Conservation (phyloP, 2,888 invertebrate genomes). For the Ornithoptera alexandrae region DNA sequence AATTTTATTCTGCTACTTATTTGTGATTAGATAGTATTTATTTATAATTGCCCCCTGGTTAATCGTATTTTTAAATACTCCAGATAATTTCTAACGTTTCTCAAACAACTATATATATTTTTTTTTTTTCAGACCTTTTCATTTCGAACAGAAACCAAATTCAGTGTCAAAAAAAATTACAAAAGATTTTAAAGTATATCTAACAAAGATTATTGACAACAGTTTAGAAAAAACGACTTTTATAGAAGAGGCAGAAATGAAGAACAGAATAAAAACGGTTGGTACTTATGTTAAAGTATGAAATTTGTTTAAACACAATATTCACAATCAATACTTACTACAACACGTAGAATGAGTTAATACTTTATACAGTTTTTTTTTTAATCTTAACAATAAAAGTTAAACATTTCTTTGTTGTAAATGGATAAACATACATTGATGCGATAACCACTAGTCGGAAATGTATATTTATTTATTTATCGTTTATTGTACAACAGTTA, state of each 20-base stretch:
- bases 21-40: no score
- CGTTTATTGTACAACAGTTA: no score
- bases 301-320: neutral
- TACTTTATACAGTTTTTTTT: no score
- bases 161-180: neutral
- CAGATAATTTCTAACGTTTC: no score
- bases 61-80: no score
- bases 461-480: no score
- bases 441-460: neutral
- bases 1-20: no score
- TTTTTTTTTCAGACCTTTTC: conserved; percentile 2
- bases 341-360: neutral
- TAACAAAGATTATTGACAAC: conserved; percentile 16
- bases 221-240: conserved; percentile 8
- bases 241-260: conserved; percentile 1
- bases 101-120: no score
- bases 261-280: conserved; percentile 21
- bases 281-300: neutral
- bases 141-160: neutral
- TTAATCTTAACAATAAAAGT: no score
- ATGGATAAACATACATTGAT: neutral
- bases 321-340: neutral
- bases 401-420: no score
- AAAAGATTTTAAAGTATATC: conserved; percentile 9
- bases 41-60: neutral